Percentiles rank a stretch among this genome's conserved stretches.
These are phyloP conservation scores for Dicycla oo DNA, from an alignment of 2,888 invertebrate genomes.

Conservation along the genomic window DNA sequence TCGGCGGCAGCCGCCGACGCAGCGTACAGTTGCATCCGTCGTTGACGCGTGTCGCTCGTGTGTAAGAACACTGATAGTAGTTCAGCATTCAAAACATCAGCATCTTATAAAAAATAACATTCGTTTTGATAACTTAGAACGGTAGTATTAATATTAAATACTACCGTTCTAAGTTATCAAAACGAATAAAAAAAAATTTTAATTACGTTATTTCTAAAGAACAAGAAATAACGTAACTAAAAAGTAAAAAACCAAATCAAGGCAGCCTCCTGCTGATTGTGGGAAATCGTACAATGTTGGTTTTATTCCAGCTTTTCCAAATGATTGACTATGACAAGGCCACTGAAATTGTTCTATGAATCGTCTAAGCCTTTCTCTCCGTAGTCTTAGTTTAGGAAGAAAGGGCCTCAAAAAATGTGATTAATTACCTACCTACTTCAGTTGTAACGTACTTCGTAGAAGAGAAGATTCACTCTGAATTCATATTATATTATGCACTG, in stretches of 20 bases:
- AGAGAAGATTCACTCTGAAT: neutral
- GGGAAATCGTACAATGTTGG: conserved; percentile 2
- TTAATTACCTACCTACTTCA: conserved; percentile 12
- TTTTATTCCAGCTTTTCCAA: neutral
- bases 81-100: too few species aligned
- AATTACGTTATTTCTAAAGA: too few species aligned
- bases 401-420: neutral
- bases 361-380: conserved; percentile 15
- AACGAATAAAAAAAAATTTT: too few species aligned
- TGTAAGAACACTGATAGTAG: too few species aligned
- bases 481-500: neutral
- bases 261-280: neutral
- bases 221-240: neutral
- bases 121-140: neutral
- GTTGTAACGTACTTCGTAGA: neutral
- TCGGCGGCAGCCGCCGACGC: too few species aligned
- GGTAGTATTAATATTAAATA: neutral
- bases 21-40: too few species aligned
- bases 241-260: neutral
- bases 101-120: too few species aligned
- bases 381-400: neutral
- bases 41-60: too few species aligned
- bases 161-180: too few species aligned
- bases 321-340: conserved; percentile 6
- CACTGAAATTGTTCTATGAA: conserved; percentile 19